These are phyloP conservation scores for Poliocrania exsul DNA, from an alignment of 2,797 vertebrate genomes.

Conservation along the genomic window DNA sequence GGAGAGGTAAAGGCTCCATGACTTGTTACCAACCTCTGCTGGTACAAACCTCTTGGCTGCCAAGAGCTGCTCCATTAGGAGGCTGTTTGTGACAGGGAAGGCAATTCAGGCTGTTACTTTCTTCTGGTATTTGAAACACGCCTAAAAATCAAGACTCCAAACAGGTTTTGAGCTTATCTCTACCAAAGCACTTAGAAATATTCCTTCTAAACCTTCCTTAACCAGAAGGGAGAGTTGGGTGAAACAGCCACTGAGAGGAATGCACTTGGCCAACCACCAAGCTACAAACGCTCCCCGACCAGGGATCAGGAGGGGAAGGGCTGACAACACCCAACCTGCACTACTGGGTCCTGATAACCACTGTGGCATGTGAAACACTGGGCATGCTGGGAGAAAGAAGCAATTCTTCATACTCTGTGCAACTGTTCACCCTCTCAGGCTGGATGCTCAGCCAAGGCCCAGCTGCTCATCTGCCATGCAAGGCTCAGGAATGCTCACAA, in stretches of 20 bases:
- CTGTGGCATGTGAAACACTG: not conserved
- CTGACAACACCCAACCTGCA: not conserved
- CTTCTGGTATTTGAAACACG: not conserved
- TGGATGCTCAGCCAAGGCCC: too few relatives aligned
- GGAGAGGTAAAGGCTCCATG: not conserved
- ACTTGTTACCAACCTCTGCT: not conserved
- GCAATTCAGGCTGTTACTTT: not conserved
- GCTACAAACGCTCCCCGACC: not conserved
- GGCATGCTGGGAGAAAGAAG: not conserved
- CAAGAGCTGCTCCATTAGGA: not conserved
- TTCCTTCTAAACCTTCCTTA: not conserved
- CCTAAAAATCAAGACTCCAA: not conserved
- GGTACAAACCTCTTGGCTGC: not conserved
- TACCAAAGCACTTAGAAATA: not conserved
- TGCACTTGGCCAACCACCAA: not conserved
- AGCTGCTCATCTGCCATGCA: not conserved
- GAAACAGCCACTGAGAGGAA: not conserved
- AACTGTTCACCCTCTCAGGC: not conserved
- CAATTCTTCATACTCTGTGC: not conserved
- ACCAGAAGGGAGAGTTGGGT: not conserved
- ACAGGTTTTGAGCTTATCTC: not conserved
- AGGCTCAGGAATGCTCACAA: not conserved
- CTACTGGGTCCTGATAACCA: not conserved
- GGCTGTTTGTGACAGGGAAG: fast-evolving
- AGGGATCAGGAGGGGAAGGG: not conserved